Evolutionary conservation across 2,888 invertebrate genomes (phyloP).

Genomic region (Cylindroiulus punctatus): DNA sequence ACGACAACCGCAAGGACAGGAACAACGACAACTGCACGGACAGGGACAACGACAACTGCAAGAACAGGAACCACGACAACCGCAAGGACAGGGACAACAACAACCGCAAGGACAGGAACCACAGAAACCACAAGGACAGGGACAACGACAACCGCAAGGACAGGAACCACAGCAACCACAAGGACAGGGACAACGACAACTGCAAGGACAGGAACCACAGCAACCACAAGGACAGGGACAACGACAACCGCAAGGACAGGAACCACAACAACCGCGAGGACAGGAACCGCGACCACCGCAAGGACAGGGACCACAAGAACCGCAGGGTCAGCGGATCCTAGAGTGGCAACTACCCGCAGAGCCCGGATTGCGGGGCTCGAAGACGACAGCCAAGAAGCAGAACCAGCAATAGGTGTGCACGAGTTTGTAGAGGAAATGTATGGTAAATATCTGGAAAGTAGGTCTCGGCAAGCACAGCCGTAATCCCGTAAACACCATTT

Average conservation of each 20-base stretch:
- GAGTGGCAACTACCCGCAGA: not conserved
- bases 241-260: slow-evolving; percentile 37
- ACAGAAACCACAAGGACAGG: too few relatives aligned
- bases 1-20: too few relatives aligned
- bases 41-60: too few relatives aligned
- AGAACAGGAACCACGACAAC: too few relatives aligned
- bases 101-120: too few relatives aligned
- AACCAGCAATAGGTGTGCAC: not conserved
- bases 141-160: not conserved
- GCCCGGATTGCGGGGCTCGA: not conserved
- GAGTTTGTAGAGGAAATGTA: not conserved
- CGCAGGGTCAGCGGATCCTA: not conserved
- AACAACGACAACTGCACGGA: too few relatives aligned
- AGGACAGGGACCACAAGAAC: not conserved
- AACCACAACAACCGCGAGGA: slow-evolving; percentile 2
- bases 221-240: not conserved
- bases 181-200: not conserved
- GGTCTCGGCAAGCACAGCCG: not conserved
- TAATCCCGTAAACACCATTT: not conserved
- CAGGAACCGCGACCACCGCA: not conserved
- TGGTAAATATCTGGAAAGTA: not conserved
- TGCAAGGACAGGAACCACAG: not conserved
- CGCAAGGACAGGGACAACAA: too few relatives aligned
- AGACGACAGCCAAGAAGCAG: not conserved
- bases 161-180: not conserved